Evolutionary conservation across 1,140 invertebrate genomes (phyloP), one percentile per base, ranked within the genome.

Genomic region (Thaumatotibia leucotreta): DNA sequence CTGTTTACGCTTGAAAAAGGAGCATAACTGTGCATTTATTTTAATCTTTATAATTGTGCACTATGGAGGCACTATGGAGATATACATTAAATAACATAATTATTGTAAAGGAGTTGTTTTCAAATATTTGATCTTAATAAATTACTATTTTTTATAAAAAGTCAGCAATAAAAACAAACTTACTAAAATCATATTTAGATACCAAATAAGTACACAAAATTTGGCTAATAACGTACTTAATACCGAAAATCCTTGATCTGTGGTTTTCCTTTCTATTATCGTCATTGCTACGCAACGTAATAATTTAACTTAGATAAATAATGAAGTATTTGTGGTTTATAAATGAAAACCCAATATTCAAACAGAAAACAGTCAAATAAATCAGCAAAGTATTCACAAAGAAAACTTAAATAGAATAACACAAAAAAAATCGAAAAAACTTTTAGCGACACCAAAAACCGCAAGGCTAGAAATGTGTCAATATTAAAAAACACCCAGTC

Each of bases 401-500:
- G 32, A 33, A 33, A 33, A 33, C 2, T 33, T 3, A n/a, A 11
- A 33, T 0, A n/a, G 10, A 33, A 2, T 39, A 14, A 14, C 11
- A 1, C n/a, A 39, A 0, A 5, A 39, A 14, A 39, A 35, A 1
- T 2, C 5, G 14, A 39, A 35, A 14, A 39, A 14, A 39, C 35
- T 2, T 10, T 9, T 39, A 39, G 4, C 6, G n/a, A 5, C n/a
- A 2, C 35, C 35, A 39, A 39, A 39, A 39, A 14, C 33, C 2
- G 33, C 14, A 39, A 39, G 35, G 17, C 14, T 8, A 45, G 14
- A 9, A 45, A 45, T 17, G 39, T 45, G 17, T 45, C 39, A 52
- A 24, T 24, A 52, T 52, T 24, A 52, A 52, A 27, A 27, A 63
- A 9, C 31, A 67, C 73, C 74, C 68, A 86, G 76, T 85, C 58